These are phyloP conservation scores for Colostygia pectinataria DNA, from an alignment of 2,888 invertebrate genomes.

Conservation along the genomic window DNA sequence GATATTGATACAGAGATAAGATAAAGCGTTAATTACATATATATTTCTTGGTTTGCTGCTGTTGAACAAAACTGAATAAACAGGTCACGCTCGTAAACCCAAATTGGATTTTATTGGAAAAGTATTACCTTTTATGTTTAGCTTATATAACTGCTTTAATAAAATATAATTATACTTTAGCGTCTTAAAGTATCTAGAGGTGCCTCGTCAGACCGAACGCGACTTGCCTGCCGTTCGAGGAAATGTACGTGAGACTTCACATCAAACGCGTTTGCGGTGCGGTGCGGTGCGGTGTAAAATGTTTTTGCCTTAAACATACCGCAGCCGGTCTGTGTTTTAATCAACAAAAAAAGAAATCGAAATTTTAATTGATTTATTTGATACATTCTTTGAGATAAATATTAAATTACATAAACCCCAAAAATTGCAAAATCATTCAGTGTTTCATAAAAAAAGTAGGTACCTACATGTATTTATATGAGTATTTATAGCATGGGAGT, in stretches of 20 bases:
- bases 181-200: background rate
- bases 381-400: too few species aligned
- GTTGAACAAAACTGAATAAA: slow-evolving; percentile 27
- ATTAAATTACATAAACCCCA: slow-evolving; percentile 10
- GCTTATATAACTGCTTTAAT: background rate
- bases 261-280: too few species aligned
- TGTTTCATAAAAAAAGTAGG: slow-evolving; percentile 24
- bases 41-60: slow-evolving; percentile 26
- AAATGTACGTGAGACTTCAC: too few species aligned
- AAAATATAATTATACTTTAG: background rate
- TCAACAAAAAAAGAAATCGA: too few species aligned
- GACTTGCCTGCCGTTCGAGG: background rate
- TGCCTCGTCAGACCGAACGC: background rate
- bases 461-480: slow-evolving; percentile 20
- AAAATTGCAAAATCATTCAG: slow-evolving; percentile 14
- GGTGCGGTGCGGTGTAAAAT: too few species aligned
- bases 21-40: slow-evolving; percentile 47
- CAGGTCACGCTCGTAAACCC: slow-evolving; percentile 25
- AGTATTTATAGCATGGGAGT: slow-evolving; percentile 27
- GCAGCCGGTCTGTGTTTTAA: too few species aligned
- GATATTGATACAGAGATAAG: slow-evolving; percentile 64
- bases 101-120: slow-evolving; percentile 24
- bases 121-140: slow-evolving; percentile 15
- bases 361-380: too few species aligned
- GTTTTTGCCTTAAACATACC: too few species aligned